Evolutionary conservation across 2,888 invertebrate genomes (phyloP), one percentile per base, ranked within the genome.

Genomic region (Phymatocera aterrima): DNA sequence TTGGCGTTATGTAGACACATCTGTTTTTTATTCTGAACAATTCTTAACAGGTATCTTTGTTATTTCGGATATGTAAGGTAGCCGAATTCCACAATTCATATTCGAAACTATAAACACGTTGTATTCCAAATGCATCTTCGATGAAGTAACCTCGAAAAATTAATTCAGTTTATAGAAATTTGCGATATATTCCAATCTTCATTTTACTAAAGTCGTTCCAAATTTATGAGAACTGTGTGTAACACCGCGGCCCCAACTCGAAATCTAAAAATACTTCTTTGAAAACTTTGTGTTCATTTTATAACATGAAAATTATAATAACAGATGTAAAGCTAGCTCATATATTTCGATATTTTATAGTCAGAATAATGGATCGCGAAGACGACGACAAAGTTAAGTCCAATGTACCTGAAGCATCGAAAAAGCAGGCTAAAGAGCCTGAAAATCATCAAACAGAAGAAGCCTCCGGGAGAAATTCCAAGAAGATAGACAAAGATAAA

Each of bases 341-440:
- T 21, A 0, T 8, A 51, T 51, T 51, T 51, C 51, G 21, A 51
- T 51, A 21, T 51, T n/a, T 5, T 51, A 40, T 40, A 51, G 51
- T 8, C 18, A 51, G 5, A 51, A 51, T 51, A 60, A 64, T 64
- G 61, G 61, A 64, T 37, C 61, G 21, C n/a, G 21, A 64, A 64
- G 37, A 64, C 61, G 61, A 64, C 8, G 61, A 64, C 21, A 12
- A 37, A 64, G 61, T 64, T 4, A 10, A 64, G n/a, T 1, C 37
- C 61, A 18, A 64, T 21, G 34, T 18, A 64, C 10, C 37, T 6
- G 61, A 37, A 64, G 6, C 37, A n/a, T 64, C 37, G 1, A 21
- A 64, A 64, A 21, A 10, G 10, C 2, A 18, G 8, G n/a, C 21
- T 37, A 18, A 64, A 18, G 51, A 72, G n/a, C n/a, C 48, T 34